These are phyloP conservation scores for Mystacornis crossleyi DNA, from an alignment of 2,113 vertebrate species.

Conservation along the genomic window DNA sequence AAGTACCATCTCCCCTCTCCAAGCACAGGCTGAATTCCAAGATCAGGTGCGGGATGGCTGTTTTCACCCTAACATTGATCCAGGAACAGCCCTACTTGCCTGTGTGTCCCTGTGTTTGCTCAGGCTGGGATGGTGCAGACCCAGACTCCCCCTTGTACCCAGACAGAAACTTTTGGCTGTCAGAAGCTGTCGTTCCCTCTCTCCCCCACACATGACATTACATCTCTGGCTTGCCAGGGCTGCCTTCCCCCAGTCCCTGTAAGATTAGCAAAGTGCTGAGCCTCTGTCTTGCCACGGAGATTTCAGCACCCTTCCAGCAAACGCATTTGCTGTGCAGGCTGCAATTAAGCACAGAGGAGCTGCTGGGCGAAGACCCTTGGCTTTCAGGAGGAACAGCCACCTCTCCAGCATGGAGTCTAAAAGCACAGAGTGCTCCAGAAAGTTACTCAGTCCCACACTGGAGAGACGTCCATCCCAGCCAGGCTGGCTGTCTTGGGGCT, in stretches of 20 bases:
- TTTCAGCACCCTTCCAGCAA: slow-evolving; percentile 33
- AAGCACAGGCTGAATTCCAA: not conserved
- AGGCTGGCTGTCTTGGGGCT: not conserved
- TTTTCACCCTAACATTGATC: not conserved
- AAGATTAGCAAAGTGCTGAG: not conserved
- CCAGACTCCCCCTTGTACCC: not conserved
- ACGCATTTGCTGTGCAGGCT: not conserved
- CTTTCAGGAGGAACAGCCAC: not conserved
- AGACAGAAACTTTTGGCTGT: not conserved
- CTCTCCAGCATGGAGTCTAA: not conserved
- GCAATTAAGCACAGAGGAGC: not conserved
- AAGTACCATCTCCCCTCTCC: not conserved
- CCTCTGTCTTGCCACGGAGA: not conserved
- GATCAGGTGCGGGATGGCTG: not conserved
- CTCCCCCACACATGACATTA: not conserved
- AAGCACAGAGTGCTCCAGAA: not conserved
- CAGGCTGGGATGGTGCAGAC: not conserved
- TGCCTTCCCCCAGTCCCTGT: not conserved
- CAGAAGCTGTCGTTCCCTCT: not conserved
- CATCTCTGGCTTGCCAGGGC: not conserved
- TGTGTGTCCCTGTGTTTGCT: not conserved
- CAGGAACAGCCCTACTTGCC: not conserved
- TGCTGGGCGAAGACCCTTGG: not conserved
- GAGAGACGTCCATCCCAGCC: not conserved
- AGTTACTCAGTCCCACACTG: not conserved